Evolutionary conservation across 1,140 invertebrate species (phyloP), one percentile per base, ranked within the genome.

Genomic region (Sesamia nonagrioides): DNA sequence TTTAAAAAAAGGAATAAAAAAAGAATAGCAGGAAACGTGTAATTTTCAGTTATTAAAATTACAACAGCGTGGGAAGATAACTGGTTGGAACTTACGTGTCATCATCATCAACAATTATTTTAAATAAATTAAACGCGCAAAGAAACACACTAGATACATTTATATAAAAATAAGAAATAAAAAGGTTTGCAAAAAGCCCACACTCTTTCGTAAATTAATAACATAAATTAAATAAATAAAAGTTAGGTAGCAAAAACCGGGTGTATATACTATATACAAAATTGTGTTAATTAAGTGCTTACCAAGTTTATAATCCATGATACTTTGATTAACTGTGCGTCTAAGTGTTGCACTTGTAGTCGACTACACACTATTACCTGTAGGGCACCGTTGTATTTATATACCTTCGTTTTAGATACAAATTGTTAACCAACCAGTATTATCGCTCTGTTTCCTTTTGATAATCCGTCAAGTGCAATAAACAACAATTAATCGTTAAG

Each of bases 281-380:
- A 42, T n/a, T 18, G 54, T 74, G 27, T n/a, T 11, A 71, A 27
- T 52, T 13, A 9, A 60, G 18, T 50, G 27, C 84, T 85, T 80
- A 90, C 88, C 87, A 58, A 88, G 54, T 86, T 79, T 86, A 68
- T 61, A 85, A 87, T 88, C 84, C 88, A 90, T 90, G 27, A 56
- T n/a, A n/a, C n/a, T 72, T 9, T 17, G 33, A 33, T 78, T 78
- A 50, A 35, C 27, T 27, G 42, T 13, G 48, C 42, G 2, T 17
- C 27, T 50, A 61, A 61, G 11, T 13, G 52, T 18, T 35, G n/a
- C 40, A 73, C 54, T 78, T 37, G 21, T 37, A 27, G 52, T 15
- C 15, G 50, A 50, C 27, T 27, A 21, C 33, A 17, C 40, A 78
- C 63, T 82, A 69, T 76, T 13, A 40, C 71, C 21, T 8, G 15